Conservation (phyloP, 2,113 vertebrate species). For the Coregonus clupeaformis region DNA sequence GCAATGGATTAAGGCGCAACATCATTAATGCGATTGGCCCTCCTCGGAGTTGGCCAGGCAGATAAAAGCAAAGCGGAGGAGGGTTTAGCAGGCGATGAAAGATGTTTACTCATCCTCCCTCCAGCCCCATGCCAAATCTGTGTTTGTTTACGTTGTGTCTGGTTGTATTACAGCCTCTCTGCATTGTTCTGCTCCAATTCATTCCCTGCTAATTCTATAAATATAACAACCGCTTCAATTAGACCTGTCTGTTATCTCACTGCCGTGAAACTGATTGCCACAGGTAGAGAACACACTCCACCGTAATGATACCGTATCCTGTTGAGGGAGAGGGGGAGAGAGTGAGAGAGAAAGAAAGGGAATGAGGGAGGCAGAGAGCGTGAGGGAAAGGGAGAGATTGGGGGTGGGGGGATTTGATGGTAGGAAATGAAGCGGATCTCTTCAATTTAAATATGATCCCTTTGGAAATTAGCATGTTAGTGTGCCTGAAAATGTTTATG, state of each 20-base stretch:
- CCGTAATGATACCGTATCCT: constrained; percentile 37
- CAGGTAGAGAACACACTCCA: constrained; percentile 55
- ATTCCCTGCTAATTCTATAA: constrained; percentile 64
- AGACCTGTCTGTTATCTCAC: constrained; percentile 57
- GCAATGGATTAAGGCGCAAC: constrained; percentile 46
- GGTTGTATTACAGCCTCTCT: constrained; percentile 38
- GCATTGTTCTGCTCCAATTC: constrained; percentile 63
- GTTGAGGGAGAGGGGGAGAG: constrained; percentile 6
- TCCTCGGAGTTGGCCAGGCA: constrained; percentile 29
- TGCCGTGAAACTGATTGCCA: constrained; percentile 62
- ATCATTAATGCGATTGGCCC: constrained; percentile 43
- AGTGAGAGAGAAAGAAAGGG: not conserved
- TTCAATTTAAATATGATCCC: constrained; percentile 64
- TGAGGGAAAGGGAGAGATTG: not conserved
- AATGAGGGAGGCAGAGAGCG: not conserved
- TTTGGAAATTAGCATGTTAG: constrained; percentile 61
- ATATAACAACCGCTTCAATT: constrained; percentile 68
- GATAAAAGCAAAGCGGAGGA: constrained; percentile 35
- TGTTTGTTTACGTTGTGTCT: constrained; percentile 31
- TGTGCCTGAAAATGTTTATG: constrained; percentile 54
- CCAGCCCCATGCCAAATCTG: not conserved
- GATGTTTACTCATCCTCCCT: constrained; percentile 43
- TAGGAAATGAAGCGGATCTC: constrained; percentile 57
- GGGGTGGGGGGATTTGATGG: not conserved
- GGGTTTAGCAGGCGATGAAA: constrained; percentile 39